A percentile compares a stretch with the other conserved stretches of the same genome.
phyloP scores from a whole-genome alignment of 1,140 invertebrate species.

The Oedothorax gibbosus region DNA sequence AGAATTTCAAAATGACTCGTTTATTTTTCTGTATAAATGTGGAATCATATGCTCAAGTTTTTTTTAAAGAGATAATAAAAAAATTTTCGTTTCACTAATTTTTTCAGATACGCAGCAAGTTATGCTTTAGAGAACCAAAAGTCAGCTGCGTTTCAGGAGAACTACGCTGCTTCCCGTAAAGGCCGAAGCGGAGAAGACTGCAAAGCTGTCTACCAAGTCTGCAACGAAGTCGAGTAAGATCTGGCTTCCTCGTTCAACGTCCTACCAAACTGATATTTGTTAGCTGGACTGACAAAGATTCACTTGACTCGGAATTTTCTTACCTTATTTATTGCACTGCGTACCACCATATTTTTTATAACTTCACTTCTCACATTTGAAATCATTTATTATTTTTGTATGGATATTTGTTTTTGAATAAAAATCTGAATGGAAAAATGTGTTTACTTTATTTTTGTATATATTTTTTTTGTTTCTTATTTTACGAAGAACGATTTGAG shows the following conservation, averaged over 20 bases:
- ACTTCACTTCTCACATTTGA: slow-evolving; percentile 19
- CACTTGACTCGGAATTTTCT: slow-evolving; percentile 11
- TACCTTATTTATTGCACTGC: slow-evolving; percentile 38
- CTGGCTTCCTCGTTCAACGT: not conserved
- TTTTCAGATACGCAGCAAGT: slow-evolving; percentile 82
- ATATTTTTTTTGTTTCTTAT: too few species aligned
- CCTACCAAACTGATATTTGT: slow-evolving; percentile 3
- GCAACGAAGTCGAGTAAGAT: slow-evolving; percentile 75
- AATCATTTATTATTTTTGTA: slow-evolving; percentile 10
- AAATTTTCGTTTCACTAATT: not conserved
- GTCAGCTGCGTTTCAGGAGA: slow-evolving; percentile 79
- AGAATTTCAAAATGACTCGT: too few species aligned
- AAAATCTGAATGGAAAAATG: not conserved
- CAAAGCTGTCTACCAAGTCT: slow-evolving; percentile 82
- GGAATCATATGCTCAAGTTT: not conserved
- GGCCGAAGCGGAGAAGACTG: slow-evolving; percentile 87
- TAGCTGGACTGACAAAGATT: slow-evolving; percentile 48
- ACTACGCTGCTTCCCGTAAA: slow-evolving; percentile 84
- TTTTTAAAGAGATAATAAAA: slow-evolving; percentile 14
- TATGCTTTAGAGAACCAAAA: slow-evolving; percentile 81
- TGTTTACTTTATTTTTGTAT: too few species aligned
- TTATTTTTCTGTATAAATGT: not conserved
- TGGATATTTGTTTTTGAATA: slow-evolving; percentile 7
- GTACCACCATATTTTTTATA: slow-evolving; percentile 15
- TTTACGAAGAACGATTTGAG: too few species aligned